Base-by-base conservation (phyloP, 2,888 invertebrate species). In the Drosophila barbarae region DNA sequence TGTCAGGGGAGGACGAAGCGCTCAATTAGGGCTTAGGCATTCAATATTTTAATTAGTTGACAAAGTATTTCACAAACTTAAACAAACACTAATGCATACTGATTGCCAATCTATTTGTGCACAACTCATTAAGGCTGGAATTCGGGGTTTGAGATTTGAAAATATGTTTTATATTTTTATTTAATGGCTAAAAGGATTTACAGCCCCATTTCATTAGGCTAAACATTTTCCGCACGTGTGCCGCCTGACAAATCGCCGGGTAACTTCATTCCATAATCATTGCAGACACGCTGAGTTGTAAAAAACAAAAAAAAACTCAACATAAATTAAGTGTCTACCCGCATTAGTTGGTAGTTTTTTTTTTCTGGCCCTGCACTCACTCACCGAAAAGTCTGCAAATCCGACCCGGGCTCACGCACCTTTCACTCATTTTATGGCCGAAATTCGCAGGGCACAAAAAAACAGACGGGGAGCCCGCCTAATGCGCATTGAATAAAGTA, bases 401-500 rank as follows among this genome's bases (percentile, higher is more conserved):
- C 32, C 23, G 15, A 47, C 21, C 53, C 12, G 10, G 28, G 28
- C 39, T 61, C 41, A 61, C 63, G 49, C 61, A 64, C 52, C 61
- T 42, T 52, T 61, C 39, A 13, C 21, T 39, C 23, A 39, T 42
- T 59, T 72, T 34, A 61, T 52, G 52, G 30, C 51, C 30, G 2
- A 51, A 38, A 56, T 55, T 57, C 21, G 12, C 8, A 7, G 28
- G 57, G n/a, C 2, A 13, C 5, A 39, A 52, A 52, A 32, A 59
- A 30, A 32, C 41, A 50, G 51, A 61, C 50, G 41, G 49, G 15
- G 5, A 49, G 41, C 58, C 58, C 73, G 77, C 73, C 74, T 84
- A 81, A 79, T 79, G 82, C 78, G 76, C 81, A 78, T 84, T 79
- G 79, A 79, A 79, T 79, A 84, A 79, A 82, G 84, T 77, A 84